phyloP scores from a whole-genome alignment of 2,797 vertebrate species.

The Darevskia mixta region DNA sequence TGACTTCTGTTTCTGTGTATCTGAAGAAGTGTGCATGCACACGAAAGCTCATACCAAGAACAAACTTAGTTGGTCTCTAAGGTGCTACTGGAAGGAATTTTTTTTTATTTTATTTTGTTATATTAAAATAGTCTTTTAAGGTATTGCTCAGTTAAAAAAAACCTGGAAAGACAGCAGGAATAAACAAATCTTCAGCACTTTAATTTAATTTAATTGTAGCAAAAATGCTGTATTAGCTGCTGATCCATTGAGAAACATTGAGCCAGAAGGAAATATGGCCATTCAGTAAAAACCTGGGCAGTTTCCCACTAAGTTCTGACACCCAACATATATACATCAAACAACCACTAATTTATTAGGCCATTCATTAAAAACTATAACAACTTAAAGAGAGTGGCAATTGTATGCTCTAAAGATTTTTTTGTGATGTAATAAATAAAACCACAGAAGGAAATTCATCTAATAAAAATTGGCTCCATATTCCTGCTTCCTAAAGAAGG shows the following conservation, averaged over 20 bases:
- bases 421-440: conserved; percentile 65
- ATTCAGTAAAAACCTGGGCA: conserved; percentile 72
- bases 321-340: conserved; percentile 64
- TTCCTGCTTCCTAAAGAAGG: background rate
- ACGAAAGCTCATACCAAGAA: no score
- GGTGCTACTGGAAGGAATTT: no score
- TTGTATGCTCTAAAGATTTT: conserved; percentile 55
- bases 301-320: conserved; percentile 67
- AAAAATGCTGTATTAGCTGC: conserved; percentile 71
- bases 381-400: conserved; percentile 62
- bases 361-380: conserved; percentile 75
- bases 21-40: no score
- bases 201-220: conserved; percentile 70
- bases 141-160: conserved; percentile 75
- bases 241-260: conserved; percentile 75
- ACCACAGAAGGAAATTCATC: conserved; percentile 16
- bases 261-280: conserved; percentile 73
- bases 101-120: no score
- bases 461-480: conserved; percentile 40
- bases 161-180: conserved; percentile 63
- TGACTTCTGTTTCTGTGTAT: no score
- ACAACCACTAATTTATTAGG: conserved; percentile 69
- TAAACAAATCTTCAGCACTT: conserved; percentile 76
- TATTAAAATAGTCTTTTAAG: conserved; percentile 78
- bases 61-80: no score